Evolutionary conservation across 2,888 invertebrate genomes (phyloP), one percentile per base, ranked within the genome.

Genomic region (Folsomia manolachei): DNA sequence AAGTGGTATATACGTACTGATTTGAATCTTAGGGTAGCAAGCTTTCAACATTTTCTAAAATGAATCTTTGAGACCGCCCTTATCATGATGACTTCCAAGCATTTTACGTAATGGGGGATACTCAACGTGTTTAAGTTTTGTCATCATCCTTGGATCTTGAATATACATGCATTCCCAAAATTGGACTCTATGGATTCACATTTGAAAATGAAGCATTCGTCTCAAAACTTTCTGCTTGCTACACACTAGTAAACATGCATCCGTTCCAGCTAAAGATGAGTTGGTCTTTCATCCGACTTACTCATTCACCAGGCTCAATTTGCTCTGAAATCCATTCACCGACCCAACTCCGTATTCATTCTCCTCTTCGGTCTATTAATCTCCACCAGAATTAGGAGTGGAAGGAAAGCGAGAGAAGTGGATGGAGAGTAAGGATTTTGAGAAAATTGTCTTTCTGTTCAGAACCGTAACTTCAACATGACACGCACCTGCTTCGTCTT

Each of bases 401-500:
- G n/a, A 39, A 39, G 39, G 39, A 4, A 14, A 39, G 14, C 39
- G 14, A 39, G 39, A 9, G 39, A 39, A 39, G 39, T 39, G 39
- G 39, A 39, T 39, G 39, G 39, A 39, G 14, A 39, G 39, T 9
- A 39, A 39, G 39, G 39, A 4, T n/a, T 39, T 39, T 39, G 39
- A 39, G 39, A 39, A 39, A 39, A 39, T 39, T 39, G 39, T 39
- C 39, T 39, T 14, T 39, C 39, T 39, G 39, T 39, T 14, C 39
- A 39, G 14, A 4, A 39, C 39, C n/a, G n/a, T n/a, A 14, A 39
- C 39, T n/a, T n/a, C 39, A 39, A 39, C 39, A 39, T 39, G 39
- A 39, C 39, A 39, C 64, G 64, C 64, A 64, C 64, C 64, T 64
- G 64, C 24, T 64, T 64, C 64, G 19, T 27, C 19, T 25, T 27